These are phyloP conservation scores for Halocynthia aurantium DNA, from an alignment of 23 tunicate genomes.

Conservation along the genomic window DNA sequence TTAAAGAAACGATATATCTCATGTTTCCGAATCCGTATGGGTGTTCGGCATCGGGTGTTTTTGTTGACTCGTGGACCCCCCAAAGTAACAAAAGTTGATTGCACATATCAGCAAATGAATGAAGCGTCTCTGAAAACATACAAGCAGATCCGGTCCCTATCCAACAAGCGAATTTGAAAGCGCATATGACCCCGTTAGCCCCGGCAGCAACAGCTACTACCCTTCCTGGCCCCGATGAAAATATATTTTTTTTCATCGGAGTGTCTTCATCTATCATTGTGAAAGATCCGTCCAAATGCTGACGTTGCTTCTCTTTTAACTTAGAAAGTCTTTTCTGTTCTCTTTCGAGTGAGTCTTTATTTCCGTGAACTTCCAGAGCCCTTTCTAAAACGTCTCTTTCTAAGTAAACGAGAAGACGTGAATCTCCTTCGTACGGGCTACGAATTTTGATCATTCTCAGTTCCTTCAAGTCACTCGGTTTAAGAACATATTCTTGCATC, in stretches of 20 bases:
- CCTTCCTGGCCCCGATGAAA: constrained; percentile 32
- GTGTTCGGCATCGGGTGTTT: constrained; percentile 78
- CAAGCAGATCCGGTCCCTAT: constrained; percentile 73
- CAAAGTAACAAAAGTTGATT: constrained; percentile 79
- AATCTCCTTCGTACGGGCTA: constrained; percentile 59
- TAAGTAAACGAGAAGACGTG: constrained; percentile 52
- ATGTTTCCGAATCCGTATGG: constrained; percentile 94
- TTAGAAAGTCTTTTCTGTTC: constrained; percentile 44
- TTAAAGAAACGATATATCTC: constrained; percentile 90
- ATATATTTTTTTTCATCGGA: background rate
- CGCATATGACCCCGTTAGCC: constrained; percentile 56
- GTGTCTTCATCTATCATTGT: background rate
- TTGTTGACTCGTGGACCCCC: constrained; percentile 85
- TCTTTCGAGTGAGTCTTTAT: constrained; percentile 46
- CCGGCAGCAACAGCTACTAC: constrained; percentile 91
- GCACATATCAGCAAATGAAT: constrained; percentile 85
- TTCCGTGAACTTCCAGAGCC: constrained; percentile 81
- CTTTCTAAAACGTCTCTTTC: constrained; percentile 66
- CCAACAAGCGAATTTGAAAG: constrained; percentile 67
- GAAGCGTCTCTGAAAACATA: constrained; percentile 92
- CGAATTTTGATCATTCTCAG: constrained; percentile 48
- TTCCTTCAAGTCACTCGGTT: constrained; percentile 62
- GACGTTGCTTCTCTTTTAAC: constrained; percentile 9
- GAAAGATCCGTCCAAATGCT: constrained; percentile 8
- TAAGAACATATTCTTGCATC: constrained; percentile 71